Evolutionary conservation across 1,140 invertebrate species (phyloP).

Genomic region (Drosophila busckii): DNA sequence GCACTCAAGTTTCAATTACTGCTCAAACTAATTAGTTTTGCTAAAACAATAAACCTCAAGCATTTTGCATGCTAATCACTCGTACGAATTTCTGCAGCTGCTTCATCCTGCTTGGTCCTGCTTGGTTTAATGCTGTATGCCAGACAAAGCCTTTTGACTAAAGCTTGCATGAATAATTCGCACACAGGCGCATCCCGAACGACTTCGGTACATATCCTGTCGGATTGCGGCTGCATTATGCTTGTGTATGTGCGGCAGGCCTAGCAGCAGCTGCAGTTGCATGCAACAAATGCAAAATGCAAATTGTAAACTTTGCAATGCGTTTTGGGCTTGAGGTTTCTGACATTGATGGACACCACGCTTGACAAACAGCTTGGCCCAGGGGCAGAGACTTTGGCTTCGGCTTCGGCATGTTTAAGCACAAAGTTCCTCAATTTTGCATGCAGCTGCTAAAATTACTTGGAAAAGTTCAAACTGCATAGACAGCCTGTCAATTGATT

Average conservation of each 20-base stretch:
- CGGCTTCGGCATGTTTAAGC: too few species aligned
- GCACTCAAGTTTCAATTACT: slow-evolving; percentile 59
- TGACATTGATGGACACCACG: slow-evolving; percentile 59
- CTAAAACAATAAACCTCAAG: slow-evolving; percentile 60
- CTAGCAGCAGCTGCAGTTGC: slow-evolving; percentile 18
- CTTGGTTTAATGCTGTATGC: slow-evolving; percentile 47
- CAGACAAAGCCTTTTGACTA: slow-evolving; percentile 23
- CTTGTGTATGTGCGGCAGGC: slow-evolving; percentile 24
- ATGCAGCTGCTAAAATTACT: too few species aligned
- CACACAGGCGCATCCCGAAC: slow-evolving; percentile 43
- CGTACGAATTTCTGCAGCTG: slow-evolving; percentile 50
- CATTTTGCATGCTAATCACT: slow-evolving; percentile 63
- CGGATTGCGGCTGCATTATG: neutral
- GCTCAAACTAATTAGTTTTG: slow-evolving; percentile 70
- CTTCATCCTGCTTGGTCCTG: slow-evolving; percentile 11
- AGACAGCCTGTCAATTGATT: too few species aligned
- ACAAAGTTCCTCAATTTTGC: too few species aligned
- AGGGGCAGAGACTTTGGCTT: too few species aligned
- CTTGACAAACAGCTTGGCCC: too few species aligned
- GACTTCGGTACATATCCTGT: neutral
- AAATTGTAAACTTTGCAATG: slow-evolving; percentile 36
- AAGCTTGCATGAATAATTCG: slow-evolving; percentile 63
- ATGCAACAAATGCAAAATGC: slow-evolving; percentile 36
- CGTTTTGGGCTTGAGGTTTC: neutral
- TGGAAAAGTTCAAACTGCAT: too few species aligned